Evolutionary conservation across 2,888 invertebrate genomes (phyloP), one percentile per base, ranked within the genome.

Genomic region (Eupithecia tripunctaria): DNA sequence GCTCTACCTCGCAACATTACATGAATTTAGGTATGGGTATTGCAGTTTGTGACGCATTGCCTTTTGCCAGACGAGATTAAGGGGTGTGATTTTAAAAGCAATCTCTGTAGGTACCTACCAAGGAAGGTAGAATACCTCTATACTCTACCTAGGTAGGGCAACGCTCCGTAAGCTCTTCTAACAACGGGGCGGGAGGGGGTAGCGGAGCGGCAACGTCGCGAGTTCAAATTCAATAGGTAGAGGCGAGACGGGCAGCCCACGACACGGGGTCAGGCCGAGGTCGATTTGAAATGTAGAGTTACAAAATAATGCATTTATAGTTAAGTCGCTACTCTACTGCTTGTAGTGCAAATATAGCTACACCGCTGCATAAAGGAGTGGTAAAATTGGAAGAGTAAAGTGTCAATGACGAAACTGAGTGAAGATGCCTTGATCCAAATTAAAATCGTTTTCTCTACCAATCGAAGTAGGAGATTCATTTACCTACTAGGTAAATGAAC

Each of bases 161-260:
- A n/a, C 70, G 73, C 67, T 67, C 67, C 73, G 73, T 70, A 47
- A 27, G 43, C 70, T 51, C 21, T 63, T 70, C 73, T 67, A 70
- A 73, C 36, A 56, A 56, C 56, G 67, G 67, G 59, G 27, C 60
- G 41, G 51, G 29, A 27, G 71, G 72, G 70, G 78, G 77, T 79
- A 78, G 74, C 81, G 78, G 81, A 80, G 75, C 75, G 85, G 82
- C 85, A 83, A 83, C 84, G 82, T 83, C 78, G 78, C 84, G 72
- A 59, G 67, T 70, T 70, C 67, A 68, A 43, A 51, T 41, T 38
- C 7, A 62, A 43, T 32, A 32, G 32, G 60, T 27, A 62, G 56
- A 56, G 70, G 27, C 63, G 71, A 63, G 71, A 64, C 67, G 59
- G 32, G 38, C 38, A n/a, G 36, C 43, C 21, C 60, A 69, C 70